Conservation (phyloP, 2,888 invertebrate species). For the Ennomos quercinarius region DNA sequence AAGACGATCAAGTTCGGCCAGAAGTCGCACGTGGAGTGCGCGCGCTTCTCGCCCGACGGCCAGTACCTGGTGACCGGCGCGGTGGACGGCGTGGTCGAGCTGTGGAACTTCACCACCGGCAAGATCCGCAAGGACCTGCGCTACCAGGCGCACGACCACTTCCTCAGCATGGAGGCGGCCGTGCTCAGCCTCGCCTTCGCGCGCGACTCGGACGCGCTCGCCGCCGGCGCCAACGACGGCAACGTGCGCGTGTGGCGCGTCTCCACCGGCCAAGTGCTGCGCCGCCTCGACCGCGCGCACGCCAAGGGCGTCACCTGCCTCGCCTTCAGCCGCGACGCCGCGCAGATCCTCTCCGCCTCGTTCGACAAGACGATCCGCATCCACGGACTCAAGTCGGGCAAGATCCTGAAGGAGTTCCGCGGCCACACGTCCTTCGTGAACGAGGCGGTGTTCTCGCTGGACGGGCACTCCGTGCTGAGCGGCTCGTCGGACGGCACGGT, state of each 20-base stretch:
- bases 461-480: slow-evolving; percentile 96
- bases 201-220: slow-evolving; percentile 98
- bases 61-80: slow-evolving; percentile 99
- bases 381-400: slow-evolving; percentile 99
- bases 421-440: slow-evolving; percentile 99
- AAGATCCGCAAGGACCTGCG: slow-evolving; percentile 99
- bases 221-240: slow-evolving; percentile 97
- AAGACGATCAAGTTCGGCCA: slow-evolving; percentile 98
- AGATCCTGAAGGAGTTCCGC: slow-evolving; percentile 98
- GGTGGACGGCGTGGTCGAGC: slow-evolving; percentile 99
- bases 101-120: slow-evolving; percentile 99
- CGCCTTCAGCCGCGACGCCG: slow-evolving; percentile 97
- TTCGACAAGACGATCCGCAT: slow-evolving; percentile 90
- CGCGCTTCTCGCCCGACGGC: slow-evolving; percentile 98
- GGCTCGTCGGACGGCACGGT: slow-evolving; percentile 98
- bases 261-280: slow-evolving; percentile 96
- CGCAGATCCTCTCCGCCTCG: slow-evolving; percentile 97
- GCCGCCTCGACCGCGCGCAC: slow-evolving; percentile 98
- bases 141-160: slow-evolving; percentile 99
- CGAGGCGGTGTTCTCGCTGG: slow-evolving; percentile 97
- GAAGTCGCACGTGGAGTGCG: slow-evolving; percentile 98
- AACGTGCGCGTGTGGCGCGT: slow-evolving; percentile 93
- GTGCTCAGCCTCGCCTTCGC: slow-evolving; percentile 97
- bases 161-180: slow-evolving; percentile 99
- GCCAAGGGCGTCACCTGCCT: slow-evolving; percentile 98